Percentiles rank a stretch among this genome's conserved stretches.
Conservation (phyloP, 2,113 vertebrate genomes). For the Arothron firmamentum region DNA sequence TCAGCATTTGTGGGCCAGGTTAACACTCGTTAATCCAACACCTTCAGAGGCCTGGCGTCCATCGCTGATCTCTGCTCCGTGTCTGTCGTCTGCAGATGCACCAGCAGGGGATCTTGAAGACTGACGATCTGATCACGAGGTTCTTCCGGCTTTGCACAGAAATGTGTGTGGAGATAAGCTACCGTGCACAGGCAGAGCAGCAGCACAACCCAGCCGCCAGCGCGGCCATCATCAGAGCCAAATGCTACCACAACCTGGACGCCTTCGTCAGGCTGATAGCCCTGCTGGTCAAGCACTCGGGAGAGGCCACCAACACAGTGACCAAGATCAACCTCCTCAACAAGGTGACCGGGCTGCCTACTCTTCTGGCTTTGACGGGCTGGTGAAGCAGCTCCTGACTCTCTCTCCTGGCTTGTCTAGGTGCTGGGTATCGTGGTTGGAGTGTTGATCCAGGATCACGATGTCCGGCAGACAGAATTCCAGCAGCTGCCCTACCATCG, state of each 20-base stretch:
- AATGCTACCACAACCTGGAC: slow-evolving; percentile 98
- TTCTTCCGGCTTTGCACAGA: slow-evolving; percentile 98
- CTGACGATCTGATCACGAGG: slow-evolving; percentile 94
- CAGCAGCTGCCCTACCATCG: slow-evolving; percentile 97
- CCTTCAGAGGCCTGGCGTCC: accelerated
- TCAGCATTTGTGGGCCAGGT: slow-evolving; percentile 99
- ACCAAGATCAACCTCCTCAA: slow-evolving; percentile 99
- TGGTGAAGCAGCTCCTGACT: neutral
- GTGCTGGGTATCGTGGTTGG: slow-evolving; percentile 97
- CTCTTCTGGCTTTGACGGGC: no score
- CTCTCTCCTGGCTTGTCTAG: slow-evolving; percentile 52
- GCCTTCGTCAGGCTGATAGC: slow-evolving; percentile 97
- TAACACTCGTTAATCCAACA: slow-evolving; percentile 1
- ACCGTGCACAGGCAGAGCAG: slow-evolving; percentile 94
- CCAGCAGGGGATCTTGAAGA: slow-evolving; percentile 98
- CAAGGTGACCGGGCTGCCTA: no score
- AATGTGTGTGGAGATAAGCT: slow-evolving; percentile 99
- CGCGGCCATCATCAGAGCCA: slow-evolving; percentile 95
- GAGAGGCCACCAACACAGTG: slow-evolving; percentile 97
- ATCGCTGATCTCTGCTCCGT: neutral
- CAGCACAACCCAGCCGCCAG: slow-evolving; percentile 98
- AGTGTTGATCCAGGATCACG: slow-evolving; percentile 96
- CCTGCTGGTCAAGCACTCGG: slow-evolving; percentile 95
- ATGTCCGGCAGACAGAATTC: slow-evolving; percentile 96
- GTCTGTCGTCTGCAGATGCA: slow-evolving; percentile 82